Conservation (phyloP, 2,113 vertebrate genomes). For the Irena cyanogastra region DNA sequence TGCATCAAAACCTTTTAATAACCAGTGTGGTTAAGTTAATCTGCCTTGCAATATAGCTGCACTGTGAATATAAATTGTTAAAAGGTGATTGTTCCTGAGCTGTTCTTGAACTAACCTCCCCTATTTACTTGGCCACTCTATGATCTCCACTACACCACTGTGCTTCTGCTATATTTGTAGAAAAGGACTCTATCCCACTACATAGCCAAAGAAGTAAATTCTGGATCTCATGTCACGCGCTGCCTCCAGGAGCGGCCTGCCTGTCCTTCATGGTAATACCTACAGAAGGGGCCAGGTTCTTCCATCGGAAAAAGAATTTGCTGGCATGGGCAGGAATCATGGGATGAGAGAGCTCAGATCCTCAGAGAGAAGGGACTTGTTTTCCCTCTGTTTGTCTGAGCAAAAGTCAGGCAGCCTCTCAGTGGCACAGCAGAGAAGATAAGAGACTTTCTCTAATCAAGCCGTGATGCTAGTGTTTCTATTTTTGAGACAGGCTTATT, state of each 20-base stretch:
- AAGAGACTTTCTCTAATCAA: slow-evolving; percentile 16
- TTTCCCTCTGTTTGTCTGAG: background rate
- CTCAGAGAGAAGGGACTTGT: background rate
- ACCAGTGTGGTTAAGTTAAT: background rate
- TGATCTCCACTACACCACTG: background rate
- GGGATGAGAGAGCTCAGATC: background rate
- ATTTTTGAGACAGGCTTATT: slow-evolving; percentile 33
- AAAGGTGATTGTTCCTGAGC: background rate
- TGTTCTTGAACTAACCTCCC: background rate
- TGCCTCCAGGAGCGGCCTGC: background rate
- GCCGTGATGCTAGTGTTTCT: background rate
- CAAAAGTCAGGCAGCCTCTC: background rate
- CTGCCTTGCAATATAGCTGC: background rate
- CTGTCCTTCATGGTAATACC: background rate
- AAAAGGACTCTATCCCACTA: background rate
- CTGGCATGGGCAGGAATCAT: background rate
- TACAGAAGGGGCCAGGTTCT: background rate
- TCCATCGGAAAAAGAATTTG: background rate
- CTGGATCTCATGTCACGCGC: background rate
- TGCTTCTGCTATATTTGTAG: background rate
- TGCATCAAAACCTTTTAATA: background rate
- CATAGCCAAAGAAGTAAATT: background rate
- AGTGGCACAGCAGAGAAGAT: background rate
- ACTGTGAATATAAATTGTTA: background rate
- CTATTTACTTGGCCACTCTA: background rate